Percentiles rank a stretch among this genome's conserved stretches.
Conservation (phyloP, 2,113 vertebrate species). For the Protobothrops flavoviridis region DNA sequence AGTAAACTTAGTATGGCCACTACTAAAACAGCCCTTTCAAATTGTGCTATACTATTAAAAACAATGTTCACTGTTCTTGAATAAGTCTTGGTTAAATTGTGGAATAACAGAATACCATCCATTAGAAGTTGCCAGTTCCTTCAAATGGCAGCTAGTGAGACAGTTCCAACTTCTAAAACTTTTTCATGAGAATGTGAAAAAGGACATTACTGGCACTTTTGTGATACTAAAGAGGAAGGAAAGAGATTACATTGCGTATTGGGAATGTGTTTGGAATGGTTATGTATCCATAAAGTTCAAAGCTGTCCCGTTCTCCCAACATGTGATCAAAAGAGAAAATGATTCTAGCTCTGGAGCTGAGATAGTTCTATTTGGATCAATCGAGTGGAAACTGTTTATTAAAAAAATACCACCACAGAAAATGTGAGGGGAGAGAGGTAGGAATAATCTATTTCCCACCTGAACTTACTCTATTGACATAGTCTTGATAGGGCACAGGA, state of each 20-base stretch:
- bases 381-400: neutral
- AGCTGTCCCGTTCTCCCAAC: neutral
- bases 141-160: neutral
- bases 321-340: neutral
- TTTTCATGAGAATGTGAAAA: neutral
- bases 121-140: neutral
- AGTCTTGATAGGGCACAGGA: neutral
- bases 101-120: too few species aligned
- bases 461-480: neutral
- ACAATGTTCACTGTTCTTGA: neutral
- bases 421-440: neutral
- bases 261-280: neutral
- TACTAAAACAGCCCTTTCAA: neutral
- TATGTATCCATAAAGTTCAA: neutral
- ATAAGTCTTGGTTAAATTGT: neutral
- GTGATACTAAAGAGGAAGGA: neutral
- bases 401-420: neutral
- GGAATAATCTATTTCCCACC: neutral
- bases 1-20: neutral
- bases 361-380: neutral
- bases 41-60: neutral
- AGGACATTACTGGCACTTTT: too few species aligned
- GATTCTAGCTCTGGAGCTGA: neutral
- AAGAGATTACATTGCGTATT: neutral
- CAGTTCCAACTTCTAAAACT: neutral